phyloP scores from a whole-genome alignment of 1,140 invertebrate species.

The Agrypnia vestita region DNA sequence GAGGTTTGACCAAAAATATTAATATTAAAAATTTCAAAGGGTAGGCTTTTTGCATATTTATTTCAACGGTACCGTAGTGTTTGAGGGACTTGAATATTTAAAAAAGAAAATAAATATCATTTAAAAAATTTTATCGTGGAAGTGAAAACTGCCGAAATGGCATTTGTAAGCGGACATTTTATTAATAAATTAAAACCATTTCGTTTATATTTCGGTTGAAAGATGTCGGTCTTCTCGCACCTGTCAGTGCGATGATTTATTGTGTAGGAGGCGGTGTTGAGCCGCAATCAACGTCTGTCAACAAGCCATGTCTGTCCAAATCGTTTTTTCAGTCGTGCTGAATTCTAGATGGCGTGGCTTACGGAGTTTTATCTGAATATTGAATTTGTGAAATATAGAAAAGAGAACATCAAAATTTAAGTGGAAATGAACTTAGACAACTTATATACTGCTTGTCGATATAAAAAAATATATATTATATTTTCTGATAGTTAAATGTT shows the following conservation, averaged over 20 bases:
- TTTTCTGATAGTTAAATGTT: no score
- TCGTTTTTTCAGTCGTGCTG: conserved; percentile 30
- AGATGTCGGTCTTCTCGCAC: conserved; percentile 44
- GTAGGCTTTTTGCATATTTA: no score
- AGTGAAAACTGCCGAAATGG: background rate
- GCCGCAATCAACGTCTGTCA: conserved; percentile 57
- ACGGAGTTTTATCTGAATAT: background rate
- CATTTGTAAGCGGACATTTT: background rate
- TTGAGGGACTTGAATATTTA: no score
- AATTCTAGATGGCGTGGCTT: background rate
- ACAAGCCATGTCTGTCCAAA: conserved; percentile 10
- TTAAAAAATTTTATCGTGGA: no score
- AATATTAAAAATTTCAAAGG: no score
- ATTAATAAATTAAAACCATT: conserved; percentile 6
- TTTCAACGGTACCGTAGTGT: no score
- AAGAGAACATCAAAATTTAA: no score
- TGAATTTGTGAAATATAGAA: background rate
- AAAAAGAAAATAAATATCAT: no score
- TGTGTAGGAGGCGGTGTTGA: conserved; percentile 14
- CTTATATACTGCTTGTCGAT: background rate
- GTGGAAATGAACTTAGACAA: background rate
- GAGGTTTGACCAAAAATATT: no score
- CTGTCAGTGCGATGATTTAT: conserved; percentile 59
- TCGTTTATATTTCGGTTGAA: conserved; percentile 22
- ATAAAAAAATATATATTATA: no score